phyloP scores from a whole-genome alignment of 2,888 invertebrate species.

The Eristalis tenax region DNA sequence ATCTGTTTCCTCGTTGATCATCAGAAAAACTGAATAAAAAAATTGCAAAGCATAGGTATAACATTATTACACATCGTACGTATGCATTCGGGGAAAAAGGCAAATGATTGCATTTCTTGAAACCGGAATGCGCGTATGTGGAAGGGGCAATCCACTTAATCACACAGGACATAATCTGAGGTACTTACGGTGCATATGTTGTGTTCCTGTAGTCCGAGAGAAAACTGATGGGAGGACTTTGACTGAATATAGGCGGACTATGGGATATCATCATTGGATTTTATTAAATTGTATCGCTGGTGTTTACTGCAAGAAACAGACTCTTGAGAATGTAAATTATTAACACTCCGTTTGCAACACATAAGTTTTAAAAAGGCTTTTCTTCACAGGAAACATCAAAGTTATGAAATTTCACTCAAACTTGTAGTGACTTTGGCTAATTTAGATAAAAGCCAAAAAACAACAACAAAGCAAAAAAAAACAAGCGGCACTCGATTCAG shows the following conservation, averaged over 20 bases:
- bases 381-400: not conserved
- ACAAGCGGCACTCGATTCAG: slow-evolving; percentile 3
- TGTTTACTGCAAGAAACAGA: slow-evolving; percentile 43
- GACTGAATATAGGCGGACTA: slow-evolving; percentile 87
- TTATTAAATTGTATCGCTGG: slow-evolving; percentile 1
- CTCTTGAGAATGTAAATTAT: slow-evolving; percentile 11
- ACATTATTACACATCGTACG: slow-evolving; percentile 11
- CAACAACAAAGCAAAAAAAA: slow-evolving; percentile 1
- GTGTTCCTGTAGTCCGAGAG: slow-evolving; percentile 84
- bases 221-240: slow-evolving; percentile 86
- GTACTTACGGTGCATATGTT: slow-evolving; percentile 80
- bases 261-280: slow-evolving; percentile 85
- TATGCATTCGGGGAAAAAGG: slow-evolving; percentile 12
- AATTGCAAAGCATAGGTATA: slow-evolving; percentile 1
- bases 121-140: not conserved
- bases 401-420: slow-evolving; percentile 17
- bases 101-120: not conserved
- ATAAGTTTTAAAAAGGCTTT: slow-evolving; percentile 10
- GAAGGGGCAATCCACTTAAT: not conserved
- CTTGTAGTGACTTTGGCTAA: slow-evolving; percentile 18
- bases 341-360: slow-evolving; percentile 18
- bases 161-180: not conserved
- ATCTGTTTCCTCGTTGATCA: slow-evolving; percentile 77
- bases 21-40: slow-evolving; percentile 77
- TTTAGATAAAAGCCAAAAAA: slow-evolving; percentile 10